Percentiles rank a stretch among this genome's conserved stretches.
Conservation (phyloP, 2,797 vertebrate genomes). For the Cossypha dichroa region DNA sequence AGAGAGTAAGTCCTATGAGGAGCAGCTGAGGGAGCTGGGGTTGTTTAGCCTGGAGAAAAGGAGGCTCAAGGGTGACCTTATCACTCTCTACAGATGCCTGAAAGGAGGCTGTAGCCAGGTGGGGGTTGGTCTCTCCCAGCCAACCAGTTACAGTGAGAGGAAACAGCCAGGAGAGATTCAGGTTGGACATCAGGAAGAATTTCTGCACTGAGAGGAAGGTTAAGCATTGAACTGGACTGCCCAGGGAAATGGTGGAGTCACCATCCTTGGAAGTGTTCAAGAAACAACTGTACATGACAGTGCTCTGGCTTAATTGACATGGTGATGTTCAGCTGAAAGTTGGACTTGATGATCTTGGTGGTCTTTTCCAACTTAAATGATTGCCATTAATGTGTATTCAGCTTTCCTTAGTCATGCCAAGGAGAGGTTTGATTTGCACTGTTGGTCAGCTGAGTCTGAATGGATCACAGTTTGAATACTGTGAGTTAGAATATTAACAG, state of each 20-base stretch:
- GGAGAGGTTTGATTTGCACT: not conserved
- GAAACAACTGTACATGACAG: not conserved
- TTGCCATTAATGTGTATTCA: not conserved
- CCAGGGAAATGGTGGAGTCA: not conserved
- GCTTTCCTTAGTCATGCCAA: not conserved
- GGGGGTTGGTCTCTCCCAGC: not conserved
- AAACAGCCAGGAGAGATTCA: not conserved
- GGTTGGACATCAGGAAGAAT: not conserved
- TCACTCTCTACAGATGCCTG: not conserved
- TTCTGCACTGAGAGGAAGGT: not conserved
- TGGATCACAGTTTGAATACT: not conserved
- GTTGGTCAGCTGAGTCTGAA: not conserved
- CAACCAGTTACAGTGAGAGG: not conserved
- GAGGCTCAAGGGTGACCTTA: not conserved
- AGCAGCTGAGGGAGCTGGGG: not conserved
- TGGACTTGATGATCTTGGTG: not conserved
- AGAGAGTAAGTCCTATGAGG: not conserved
- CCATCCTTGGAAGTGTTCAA: not conserved
- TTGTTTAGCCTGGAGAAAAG: not conserved
- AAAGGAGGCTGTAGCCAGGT: not conserved
- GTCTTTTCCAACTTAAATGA: not conserved
- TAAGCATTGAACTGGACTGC: not conserved
- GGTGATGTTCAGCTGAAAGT: not conserved
- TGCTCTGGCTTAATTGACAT: not conserved
- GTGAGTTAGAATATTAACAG: conserved; percentile 19